Evolutionary conservation across 2,113 vertebrate genomes (phyloP), one percentile per base, ranked within the genome.

Genomic region (Trinectes maculatus): DNA sequence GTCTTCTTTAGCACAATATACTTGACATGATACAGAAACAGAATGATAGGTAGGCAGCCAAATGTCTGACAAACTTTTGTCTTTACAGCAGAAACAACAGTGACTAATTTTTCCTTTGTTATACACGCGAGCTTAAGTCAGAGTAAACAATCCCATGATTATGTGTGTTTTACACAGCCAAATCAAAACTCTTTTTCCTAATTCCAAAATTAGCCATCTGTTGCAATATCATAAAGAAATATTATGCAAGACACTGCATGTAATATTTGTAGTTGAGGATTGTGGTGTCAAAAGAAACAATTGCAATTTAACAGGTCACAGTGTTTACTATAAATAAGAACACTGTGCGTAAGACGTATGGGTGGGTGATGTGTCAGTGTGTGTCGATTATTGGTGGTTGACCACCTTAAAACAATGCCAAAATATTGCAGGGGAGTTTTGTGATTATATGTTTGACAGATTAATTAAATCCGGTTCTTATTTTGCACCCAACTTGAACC

Each of bases 121-220:
- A 16, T 12, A 31, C 24, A 22, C 15, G 34, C 10, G 2, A 31
- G 9, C 25, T 25, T 49, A 49, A 54, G 56, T 77, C 60, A 70
- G 72, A 40, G 33, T 34, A 24, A 80, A 49, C 36, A 16, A 53
- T 12, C 18, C 5, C 25, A 18, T 22, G 40, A 47, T 29, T 16
- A 44, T 16, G 57, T 28, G 61, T 28, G 43, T 34, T 64, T 37
- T 52, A 18, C 9, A 28, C 3, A 9, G 18, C 11, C 12, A 47
- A 44, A 53, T 26, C 10, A 1, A 28, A 28, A 9, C 25, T 26
- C 3, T 28, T 6, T 21, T n/a, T n/a, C n/a, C 3, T 15, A 51
- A 53, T 12, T 3, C 46, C 16, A 8, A 48, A 24, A 40, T 13
- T 7, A 42, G 28, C 8, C 25, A 33, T 15, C 2, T n/a, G 7